These are phyloP conservation scores for Syritta pipiens DNA, from an alignment of 2,888 invertebrate genomes.

Conservation along the genomic window DNA sequence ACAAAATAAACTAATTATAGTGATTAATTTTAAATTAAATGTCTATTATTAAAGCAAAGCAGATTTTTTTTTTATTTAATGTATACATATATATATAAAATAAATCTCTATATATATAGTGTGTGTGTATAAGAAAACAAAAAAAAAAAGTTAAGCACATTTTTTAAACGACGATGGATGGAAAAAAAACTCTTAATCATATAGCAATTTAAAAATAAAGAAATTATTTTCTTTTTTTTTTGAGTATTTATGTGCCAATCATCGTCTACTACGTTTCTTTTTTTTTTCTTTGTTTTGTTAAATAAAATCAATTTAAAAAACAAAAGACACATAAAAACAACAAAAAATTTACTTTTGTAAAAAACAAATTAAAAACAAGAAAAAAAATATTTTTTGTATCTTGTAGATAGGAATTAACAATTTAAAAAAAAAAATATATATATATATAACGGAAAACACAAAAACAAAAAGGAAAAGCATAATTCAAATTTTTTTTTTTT, in stretches of 20 bases:
- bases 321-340: not conserved
- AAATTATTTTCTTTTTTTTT: slow-evolving; percentile 9
- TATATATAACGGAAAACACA: slow-evolving; percentile 1
- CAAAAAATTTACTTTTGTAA: slow-evolving; percentile 24
- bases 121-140: not conserved
- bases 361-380: slow-evolving; percentile 29
- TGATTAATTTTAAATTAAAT: slow-evolving; percentile 56
- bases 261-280: not conserved
- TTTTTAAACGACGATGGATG: slow-evolving; percentile 42
- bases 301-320: not conserved
- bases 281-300: slow-evolving; percentile 8
- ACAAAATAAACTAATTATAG: slow-evolving; percentile 38
- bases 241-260: slow-evolving; percentile 34
- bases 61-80: slow-evolving; percentile 32
- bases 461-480: not conserved
- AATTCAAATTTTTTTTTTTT: not conserved
- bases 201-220: slow-evolving; percentile 5
- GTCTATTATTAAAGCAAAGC: slow-evolving; percentile 36
- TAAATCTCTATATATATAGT: slow-evolving; percentile 1
- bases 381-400: slow-evolving; percentile 64
- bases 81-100: slow-evolving; percentile 20
- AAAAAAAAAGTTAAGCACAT: not conserved
- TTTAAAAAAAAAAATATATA: slow-evolving; percentile 46
- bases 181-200: slow-evolving; percentile 1
- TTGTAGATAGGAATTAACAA: slow-evolving; percentile 67